These are phyloP conservation scores for Naja naja DNA, from an alignment of 2,113 vertebrate genomes.

Conservation along the genomic window DNA sequence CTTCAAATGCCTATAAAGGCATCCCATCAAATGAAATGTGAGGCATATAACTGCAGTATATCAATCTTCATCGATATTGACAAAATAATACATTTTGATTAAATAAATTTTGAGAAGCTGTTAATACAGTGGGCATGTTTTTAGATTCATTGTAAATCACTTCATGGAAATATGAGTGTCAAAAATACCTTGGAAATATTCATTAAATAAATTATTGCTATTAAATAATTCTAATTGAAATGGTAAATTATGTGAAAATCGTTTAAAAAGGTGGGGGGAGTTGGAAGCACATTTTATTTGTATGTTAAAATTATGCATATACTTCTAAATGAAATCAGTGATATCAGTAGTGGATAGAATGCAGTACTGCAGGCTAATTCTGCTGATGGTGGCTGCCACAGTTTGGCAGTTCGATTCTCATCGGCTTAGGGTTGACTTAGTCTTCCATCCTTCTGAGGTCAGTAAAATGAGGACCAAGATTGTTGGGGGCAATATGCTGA, in stretches of 20 bases:
- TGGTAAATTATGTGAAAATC: background rate
- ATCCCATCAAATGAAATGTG: background rate
- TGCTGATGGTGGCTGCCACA: too few species aligned
- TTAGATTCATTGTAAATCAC: background rate
- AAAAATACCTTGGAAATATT: background rate
- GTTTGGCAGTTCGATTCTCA: too few species aligned
- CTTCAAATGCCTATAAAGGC: slow-evolving; percentile 55
- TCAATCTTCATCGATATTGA: slow-evolving; percentile 25
- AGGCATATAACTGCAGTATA: background rate
- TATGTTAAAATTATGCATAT: background rate
- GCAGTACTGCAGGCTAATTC: too few species aligned
- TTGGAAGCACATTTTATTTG: background rate
- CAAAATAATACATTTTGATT: slow-evolving; percentile 18
- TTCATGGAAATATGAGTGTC: background rate
- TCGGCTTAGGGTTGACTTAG: too few species aligned
- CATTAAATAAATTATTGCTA: background rate
- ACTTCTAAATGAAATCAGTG: background rate
- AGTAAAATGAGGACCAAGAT: too few species aligned
- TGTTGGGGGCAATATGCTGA: too few species aligned
- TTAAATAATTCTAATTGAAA: background rate
- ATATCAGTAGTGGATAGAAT: background rate
- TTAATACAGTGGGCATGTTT: background rate
- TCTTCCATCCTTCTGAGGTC: too few species aligned
- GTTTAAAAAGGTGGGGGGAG: background rate
- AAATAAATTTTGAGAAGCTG: slow-evolving; percentile 3